Conservation (phyloP, 2,113 vertebrate genomes). For the Perca fluviatilis region DNA sequence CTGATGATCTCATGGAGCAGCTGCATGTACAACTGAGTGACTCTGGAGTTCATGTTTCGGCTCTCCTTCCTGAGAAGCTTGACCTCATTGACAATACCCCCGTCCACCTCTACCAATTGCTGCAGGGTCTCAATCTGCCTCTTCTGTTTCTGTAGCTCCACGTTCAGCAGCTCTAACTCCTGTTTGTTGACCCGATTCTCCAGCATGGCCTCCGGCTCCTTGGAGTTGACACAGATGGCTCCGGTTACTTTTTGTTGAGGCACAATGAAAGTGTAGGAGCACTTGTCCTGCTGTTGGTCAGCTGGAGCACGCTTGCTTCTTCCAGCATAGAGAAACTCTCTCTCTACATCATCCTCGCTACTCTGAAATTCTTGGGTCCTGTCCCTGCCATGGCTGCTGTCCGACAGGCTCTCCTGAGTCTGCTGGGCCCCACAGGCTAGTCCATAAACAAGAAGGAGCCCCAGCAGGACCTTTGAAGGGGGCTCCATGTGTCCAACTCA, state of each 20-base stretch:
- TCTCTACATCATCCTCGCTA: conserved; percentile 83
- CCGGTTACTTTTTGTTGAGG: conserved; percentile 97
- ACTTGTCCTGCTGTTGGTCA: conserved; percentile 89
- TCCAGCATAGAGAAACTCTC: conserved; percentile 90
- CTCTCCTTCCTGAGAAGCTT: conserved; percentile 98
- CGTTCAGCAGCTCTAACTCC: conserved; percentile 94
- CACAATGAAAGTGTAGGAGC: conserved; percentile 98
- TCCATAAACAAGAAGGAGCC: conserved; percentile 84
- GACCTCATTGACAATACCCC: conserved; percentile 97
- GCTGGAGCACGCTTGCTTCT: conserved; percentile 87
- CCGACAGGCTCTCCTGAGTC: conserved; percentile 59
- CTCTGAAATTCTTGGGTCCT: conserved; percentile 86
- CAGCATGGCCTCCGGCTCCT: conserved; percentile 91
- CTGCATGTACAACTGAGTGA: conserved; percentile 99
- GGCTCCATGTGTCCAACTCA: conserved; percentile 78
- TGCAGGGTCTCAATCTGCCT: conserved; percentile 97
- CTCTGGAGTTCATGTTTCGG: conserved; percentile 98
- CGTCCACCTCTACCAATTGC: conserved; percentile 97
- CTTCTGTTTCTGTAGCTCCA: conserved; percentile 97
- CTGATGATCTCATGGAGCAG: conserved; percentile 98
- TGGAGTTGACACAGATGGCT: conserved; percentile 98
- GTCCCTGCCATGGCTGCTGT: conserved; percentile 36
- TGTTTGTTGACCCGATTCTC: conserved; percentile 95
- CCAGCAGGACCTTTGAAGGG: conserved; percentile 79
- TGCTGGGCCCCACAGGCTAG: conserved; percentile 71